Base-by-base conservation (phyloP, 1,140 invertebrate species). In the Hyphantria cunea region DNA sequence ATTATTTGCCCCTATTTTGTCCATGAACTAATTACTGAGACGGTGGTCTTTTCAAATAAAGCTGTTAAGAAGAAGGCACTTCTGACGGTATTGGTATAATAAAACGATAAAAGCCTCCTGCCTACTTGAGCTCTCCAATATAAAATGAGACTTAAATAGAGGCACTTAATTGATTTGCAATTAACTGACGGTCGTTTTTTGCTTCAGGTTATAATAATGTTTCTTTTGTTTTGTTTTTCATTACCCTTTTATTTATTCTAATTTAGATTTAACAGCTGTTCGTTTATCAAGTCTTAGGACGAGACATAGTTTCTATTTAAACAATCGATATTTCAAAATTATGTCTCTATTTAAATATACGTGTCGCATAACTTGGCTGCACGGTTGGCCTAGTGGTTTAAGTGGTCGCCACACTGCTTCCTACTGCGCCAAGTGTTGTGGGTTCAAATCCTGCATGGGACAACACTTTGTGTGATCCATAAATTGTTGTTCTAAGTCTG, bases 1-100 rank as follows among this genome's bases (percentile, higher is more conserved):
- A 89, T 85, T 81, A 84, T 67, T 66, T 75, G 72, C 66, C 81
- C 81, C 81, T 82, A 84, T 88, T 89, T 89, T 86, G 86, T 89
- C 74, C 77, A 78, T 78, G 71, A 51, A 49, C 65, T 85, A 83
- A 84, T 86, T 83, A 77, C 51, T 51, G 51, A 65, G 78, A 77
- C 76, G 82, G 85, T 83, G 82, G 82, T 84, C 80, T 77, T 80
- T 74, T 74, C 78, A 82, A 86, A 89, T 86, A 80, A 84, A 89
- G 78, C 78, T 86, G 83, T 89, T 89, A 86, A 88, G 86, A 83
- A 76, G 66, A 76, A 76, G 72, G 75, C 64, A 78, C 75, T 78
- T 76, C 78, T 65, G 82, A 67, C 78, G 76, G 75, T 82, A 83
- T 86, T 82, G 86, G 67, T 11, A 55, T 58, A 56, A 74, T 89